These are phyloP conservation scores for Manis javanica DNA, from an alignment of 2,797 vertebrate species.

Conservation along the genomic window DNA sequence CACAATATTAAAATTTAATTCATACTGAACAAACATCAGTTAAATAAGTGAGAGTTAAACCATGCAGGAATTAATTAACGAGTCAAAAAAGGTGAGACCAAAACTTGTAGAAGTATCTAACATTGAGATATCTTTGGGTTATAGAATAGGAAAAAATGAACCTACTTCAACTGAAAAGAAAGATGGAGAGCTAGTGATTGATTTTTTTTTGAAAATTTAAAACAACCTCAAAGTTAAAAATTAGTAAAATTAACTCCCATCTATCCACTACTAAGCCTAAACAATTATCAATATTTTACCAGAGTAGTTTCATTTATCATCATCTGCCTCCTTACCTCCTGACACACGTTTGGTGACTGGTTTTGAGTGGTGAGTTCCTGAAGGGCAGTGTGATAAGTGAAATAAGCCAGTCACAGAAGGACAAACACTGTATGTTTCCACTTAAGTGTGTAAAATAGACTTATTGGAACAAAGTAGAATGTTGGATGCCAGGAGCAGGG, in stretches of 20 bases:
- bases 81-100: background rate
- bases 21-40: background rate
- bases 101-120: conserved; percentile 17
- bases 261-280: background rate
- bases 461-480: background rate
- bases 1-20: background rate
- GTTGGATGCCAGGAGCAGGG: background rate
- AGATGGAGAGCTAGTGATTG: background rate
- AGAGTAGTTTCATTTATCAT: background rate
- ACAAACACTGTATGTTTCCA: background rate
- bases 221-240: background rate
- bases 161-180: conserved; percentile 1
- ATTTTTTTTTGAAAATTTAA: conserved; percentile 11
- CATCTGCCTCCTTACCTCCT: background rate
- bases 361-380: background rate
- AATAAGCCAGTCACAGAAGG: background rate
- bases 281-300: background rate
- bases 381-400: background rate
- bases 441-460: background rate
- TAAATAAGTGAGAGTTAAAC: background rate
- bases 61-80: background rate
- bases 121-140: background rate
- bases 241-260: background rate
- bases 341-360: background rate
- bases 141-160: background rate